Evolutionary conservation across 2,113 vertebrate genomes (phyloP).

Genomic region (Peromyscus leucopus): DNA sequence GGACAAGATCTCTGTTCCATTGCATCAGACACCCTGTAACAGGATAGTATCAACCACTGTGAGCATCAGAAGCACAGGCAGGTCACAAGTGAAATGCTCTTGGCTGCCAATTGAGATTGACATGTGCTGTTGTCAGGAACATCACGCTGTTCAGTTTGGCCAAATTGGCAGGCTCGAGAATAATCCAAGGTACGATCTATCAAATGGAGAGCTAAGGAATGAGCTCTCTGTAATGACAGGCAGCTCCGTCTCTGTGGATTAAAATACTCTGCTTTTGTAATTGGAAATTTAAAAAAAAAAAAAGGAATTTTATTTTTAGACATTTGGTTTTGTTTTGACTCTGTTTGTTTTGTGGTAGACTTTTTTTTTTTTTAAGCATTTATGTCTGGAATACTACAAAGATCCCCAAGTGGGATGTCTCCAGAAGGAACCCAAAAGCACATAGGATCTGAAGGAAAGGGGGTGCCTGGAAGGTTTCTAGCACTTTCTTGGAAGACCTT

Average conservation of each 20-base stretch:
- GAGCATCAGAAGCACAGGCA: constrained; percentile 1
- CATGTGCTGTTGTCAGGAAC: constrained; percentile 76
- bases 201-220: background rate
- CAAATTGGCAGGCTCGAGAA: constrained; percentile 69
- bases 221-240: background rate
- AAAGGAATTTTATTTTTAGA: background rate
- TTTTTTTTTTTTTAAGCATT: background rate
- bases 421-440: background rate
- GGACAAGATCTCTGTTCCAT: constrained; percentile 63
- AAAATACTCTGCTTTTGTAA: background rate
- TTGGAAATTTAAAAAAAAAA: background rate
- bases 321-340: constrained; percentile 25
- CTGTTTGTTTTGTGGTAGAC: background rate
- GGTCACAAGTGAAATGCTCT: constrained; percentile 75
- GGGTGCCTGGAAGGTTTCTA: background rate
- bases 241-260: background rate
- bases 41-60: background rate
- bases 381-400: background rate
- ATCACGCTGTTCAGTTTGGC: constrained; percentile 67
- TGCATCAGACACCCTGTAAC: constrained; percentile 73
- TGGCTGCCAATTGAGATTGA: constrained; percentile 73
- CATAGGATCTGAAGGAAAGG: background rate
- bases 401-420: background rate
- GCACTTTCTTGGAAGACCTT: background rate
- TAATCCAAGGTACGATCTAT: background rate